Conservation (phyloP, 2,888 invertebrate species). For the Aphrophora alni region DNA sequence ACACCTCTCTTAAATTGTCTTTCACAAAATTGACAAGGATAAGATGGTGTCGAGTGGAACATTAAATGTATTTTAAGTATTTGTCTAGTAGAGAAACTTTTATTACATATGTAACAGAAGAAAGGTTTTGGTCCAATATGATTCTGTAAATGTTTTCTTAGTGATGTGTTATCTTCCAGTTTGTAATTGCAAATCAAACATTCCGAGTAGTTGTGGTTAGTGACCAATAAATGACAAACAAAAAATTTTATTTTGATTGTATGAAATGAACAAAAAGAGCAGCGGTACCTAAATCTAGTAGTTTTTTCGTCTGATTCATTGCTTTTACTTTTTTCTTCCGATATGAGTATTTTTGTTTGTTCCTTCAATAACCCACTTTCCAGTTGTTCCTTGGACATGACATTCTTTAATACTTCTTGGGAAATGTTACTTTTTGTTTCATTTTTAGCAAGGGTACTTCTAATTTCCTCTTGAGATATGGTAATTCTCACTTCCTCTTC, state of each 20-base stretch:
- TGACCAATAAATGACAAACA: neutral
- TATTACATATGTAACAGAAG: neutral
- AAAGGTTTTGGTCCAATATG: neutral
- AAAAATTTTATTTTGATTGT: neutral
- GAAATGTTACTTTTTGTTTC: too few species aligned
- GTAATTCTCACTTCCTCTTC: too few species aligned
- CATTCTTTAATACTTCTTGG: neutral
- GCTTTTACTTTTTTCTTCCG: neutral
- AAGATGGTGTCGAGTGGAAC: neutral
- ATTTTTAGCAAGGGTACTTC: too few species aligned
- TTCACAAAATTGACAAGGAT: neutral
- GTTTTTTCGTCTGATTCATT: neutral
- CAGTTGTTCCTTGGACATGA: neutral
- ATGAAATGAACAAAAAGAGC: neutral
- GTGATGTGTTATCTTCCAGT: neutral
- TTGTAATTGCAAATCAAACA: neutral
- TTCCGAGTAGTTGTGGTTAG: neutral
- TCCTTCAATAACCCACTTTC: neutral
- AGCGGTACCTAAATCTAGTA: neutral
- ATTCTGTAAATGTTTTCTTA: neutral
- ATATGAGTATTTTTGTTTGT: neutral
- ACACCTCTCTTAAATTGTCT: neutral
- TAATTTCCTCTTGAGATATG: too few species aligned
- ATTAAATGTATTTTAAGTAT: neutral
- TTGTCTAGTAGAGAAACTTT: neutral